Evolutionary conservation across 2,797 vertebrate genomes (phyloP).

Genomic region (Hydrolagus colliei): DNA sequence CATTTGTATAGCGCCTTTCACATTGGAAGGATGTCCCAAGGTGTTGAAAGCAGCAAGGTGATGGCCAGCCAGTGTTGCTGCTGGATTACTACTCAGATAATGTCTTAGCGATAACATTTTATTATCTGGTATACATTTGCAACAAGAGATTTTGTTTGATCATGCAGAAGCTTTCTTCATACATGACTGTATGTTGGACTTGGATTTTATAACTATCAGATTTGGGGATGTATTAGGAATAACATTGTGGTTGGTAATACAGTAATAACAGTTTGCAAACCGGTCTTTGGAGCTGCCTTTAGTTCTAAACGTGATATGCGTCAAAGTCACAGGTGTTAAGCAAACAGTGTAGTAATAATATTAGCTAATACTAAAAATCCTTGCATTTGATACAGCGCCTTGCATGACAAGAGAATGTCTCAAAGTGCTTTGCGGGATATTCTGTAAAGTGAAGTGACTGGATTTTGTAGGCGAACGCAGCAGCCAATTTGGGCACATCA

Average conservation of each 20-base stretch:
- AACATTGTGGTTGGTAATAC: background rate
- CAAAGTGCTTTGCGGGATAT: too few species aligned
- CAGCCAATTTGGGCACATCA: too few species aligned
- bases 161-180: background rate
- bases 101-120: background rate
- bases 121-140: background rate
- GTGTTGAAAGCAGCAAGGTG: background rate
- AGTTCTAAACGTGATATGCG: background rate
- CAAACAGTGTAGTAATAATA: too few species aligned
- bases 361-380: too few species aligned
- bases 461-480: too few species aligned
- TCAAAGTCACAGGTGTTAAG: background rate
- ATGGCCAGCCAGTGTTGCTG: background rate
- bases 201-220: background rate
- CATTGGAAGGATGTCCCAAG: too few species aligned
- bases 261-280: background rate
- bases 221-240: background rate
- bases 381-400: too few species aligned
- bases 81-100: too few species aligned
- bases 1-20: too few species aligned
- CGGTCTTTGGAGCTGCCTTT: background rate
- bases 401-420: too few species aligned
- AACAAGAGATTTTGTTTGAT: background rate
- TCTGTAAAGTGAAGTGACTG: too few species aligned
- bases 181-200: background rate